Conservation (phyloP, 2,797 vertebrate genomes). For the Tinamus major region DNA sequence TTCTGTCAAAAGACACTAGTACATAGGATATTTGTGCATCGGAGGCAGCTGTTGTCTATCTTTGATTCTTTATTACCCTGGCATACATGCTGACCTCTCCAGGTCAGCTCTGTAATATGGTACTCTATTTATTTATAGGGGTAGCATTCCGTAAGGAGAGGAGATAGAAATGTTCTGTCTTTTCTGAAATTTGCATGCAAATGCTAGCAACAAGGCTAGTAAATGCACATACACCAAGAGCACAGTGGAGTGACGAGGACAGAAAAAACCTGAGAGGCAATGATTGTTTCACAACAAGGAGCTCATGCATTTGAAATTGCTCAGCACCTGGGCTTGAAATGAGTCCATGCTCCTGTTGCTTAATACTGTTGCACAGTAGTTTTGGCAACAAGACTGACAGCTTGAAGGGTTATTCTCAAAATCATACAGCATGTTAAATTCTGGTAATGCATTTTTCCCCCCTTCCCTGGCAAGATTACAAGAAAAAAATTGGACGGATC, state of each 20-base stretch:
- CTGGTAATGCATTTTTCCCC: conserved; percentile 27
- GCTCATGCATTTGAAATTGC: conserved; percentile 75
- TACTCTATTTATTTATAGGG: background rate
- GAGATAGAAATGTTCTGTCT: background rate
- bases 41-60: background rate
- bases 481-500: conserved; percentile 57
- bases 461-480: conserved; percentile 40
- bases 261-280: conserved; percentile 63
- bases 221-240: conserved; percentile 46
- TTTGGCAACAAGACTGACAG: conserved; percentile 72
- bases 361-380: conserved; percentile 53
- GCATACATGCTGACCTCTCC: background rate
- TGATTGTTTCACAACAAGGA: conserved; percentile 78
- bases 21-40: background rate
- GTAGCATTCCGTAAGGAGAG: conserved; percentile 16
- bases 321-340: conserved; percentile 78
- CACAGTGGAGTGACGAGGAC: conserved; percentile 51
- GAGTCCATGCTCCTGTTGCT: conserved; percentile 69
- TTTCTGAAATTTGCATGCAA: conserved; percentile 45
- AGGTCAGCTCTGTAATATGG: background rate
- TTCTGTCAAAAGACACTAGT: background rate
- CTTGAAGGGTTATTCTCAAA: conserved; percentile 75
- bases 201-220: conserved; percentile 14
- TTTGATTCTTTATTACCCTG: background rate
- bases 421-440: conserved; percentile 73